Conservation (phyloP, 2,888 invertebrate genomes). For the Venustoraphidia nigricollis region DNA sequence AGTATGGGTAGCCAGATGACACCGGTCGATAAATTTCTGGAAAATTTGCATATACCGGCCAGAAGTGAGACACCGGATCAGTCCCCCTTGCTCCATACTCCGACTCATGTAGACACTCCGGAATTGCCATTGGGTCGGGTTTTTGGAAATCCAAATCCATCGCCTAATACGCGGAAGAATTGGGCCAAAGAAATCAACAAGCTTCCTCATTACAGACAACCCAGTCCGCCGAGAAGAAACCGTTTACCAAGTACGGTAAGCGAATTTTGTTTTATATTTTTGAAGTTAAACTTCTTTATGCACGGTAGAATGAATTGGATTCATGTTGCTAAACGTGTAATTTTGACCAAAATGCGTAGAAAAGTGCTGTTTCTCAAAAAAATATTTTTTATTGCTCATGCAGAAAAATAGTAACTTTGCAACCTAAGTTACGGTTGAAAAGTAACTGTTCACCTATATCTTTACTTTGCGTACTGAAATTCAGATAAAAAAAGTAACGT, state of each 20-base stretch:
- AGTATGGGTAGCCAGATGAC: slow-evolving; percentile 20
- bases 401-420: too few species aligned
- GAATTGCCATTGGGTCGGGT: slow-evolving; percentile 37
- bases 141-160: slow-evolving; percentile 29
- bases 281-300: too few species aligned
- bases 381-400: too few species aligned
- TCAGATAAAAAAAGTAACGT: too few species aligned
- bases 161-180: slow-evolving; percentile 31
- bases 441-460: too few species aligned
- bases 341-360: too few species aligned
- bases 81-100: slow-evolving; percentile 26
- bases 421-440: too few species aligned
- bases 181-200: slow-evolving; percentile 31
- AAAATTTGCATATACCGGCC: slow-evolving; percentile 18
- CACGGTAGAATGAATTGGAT: too few species aligned
- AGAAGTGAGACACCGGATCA: slow-evolving; percentile 12
- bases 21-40: slow-evolving; percentile 21
- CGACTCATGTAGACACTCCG: slow-evolving; percentile 33
- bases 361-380: too few species aligned
- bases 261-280: slow-evolving; percentile 1
- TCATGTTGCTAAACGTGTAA: too few species aligned
- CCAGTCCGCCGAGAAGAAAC: slow-evolving; percentile 20
- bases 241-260: slow-evolving; percentile 26
- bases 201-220: slow-evolving; percentile 28
- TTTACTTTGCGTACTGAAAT: too few species aligned